Percentiles rank a stretch among this genome's conserved stretches.
Conservation (phyloP, 2,888 invertebrate species). For the Nineta flava region DNA sequence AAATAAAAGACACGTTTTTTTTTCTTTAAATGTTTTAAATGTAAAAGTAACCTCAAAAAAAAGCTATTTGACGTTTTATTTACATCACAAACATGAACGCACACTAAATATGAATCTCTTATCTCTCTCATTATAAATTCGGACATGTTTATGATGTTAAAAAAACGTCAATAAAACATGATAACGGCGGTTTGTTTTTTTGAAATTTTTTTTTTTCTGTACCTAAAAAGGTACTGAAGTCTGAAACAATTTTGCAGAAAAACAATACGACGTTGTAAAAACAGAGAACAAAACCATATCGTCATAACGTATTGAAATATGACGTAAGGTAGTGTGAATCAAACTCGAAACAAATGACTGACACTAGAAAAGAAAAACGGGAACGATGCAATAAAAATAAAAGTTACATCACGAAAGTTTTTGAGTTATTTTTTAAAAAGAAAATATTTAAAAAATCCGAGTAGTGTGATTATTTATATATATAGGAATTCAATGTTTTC, state of each 20-base stretch:
- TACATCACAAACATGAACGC: neutral
- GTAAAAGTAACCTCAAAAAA: constrained; percentile 1
- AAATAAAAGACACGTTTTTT: neutral
- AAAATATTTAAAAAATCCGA: neutral
- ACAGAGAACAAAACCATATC: too few relatives aligned
- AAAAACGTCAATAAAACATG: neutral
- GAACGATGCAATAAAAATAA: constrained; percentile 3
- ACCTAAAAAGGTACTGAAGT: too few relatives aligned
- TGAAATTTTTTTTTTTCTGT: too few relatives aligned
- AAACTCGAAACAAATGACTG: neutral
- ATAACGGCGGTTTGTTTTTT: neutral
- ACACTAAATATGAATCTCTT: too few relatives aligned
- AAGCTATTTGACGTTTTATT: neutral
- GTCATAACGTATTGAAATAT: neutral
- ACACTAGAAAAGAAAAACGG: neutral
- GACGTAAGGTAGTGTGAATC: neutral
- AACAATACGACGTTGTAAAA: neutral
- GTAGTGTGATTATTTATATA: too few relatives aligned
- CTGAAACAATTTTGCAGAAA: too few relatives aligned
- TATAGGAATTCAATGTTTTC: too few relatives aligned
- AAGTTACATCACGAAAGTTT: neutral
- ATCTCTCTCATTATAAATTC: too few relatives aligned
- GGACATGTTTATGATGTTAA: neutral
- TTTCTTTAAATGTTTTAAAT: too few relatives aligned
- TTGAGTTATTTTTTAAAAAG: neutral